Percentiles rank a stretch among this genome's conserved stretches.
phyloP scores from a whole-genome alignment of 2,797 vertebrate genomes.

The Propithecus deckenii region DNA sequence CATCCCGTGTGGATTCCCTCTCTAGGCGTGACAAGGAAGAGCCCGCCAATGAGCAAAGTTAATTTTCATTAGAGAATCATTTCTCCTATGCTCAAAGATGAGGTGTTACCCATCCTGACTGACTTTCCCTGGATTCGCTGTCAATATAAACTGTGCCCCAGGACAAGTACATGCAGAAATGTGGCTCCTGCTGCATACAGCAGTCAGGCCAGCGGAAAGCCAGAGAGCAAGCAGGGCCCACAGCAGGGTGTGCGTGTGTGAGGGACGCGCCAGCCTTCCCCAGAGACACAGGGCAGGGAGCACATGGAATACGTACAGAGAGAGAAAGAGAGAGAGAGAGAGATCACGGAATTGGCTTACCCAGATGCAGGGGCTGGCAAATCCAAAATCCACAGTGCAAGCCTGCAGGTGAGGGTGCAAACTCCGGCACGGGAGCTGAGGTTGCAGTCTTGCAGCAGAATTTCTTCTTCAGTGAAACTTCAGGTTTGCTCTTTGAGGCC shows the following conservation, averaged over 20 bases:
- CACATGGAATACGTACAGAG: neutral
- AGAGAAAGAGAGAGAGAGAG: neutral
- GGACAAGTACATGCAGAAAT: neutral
- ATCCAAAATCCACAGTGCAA: neutral
- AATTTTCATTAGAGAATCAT: neutral
- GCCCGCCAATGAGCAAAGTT: neutral
- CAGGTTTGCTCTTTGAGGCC: neutral
- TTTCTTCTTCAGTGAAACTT: neutral
- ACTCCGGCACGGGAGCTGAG: neutral
- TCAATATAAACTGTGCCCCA: neutral
- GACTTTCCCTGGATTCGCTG: neutral
- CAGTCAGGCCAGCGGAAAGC: neutral
- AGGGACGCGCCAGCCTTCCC: neutral
- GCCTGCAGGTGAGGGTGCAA: neutral
- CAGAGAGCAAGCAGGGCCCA: neutral
- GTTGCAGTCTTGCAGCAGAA: neutral
- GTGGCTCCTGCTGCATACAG: fast-evolving
- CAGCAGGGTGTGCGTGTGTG: fast-evolving
- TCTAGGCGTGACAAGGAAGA: neutral
- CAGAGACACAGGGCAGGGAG: neutral
- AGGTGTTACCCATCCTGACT: neutral
- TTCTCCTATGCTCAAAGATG: neutral
- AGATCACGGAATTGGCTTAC: neutral
- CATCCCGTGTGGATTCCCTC: fast-evolving
- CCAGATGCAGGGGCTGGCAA: neutral